Percentiles rank a stretch among this genome's conserved stretches.
Evolutionary conservation across 1,140 invertebrate genomes (phyloP).

Genomic region (Macrotrachela quadricornifera): DNA sequence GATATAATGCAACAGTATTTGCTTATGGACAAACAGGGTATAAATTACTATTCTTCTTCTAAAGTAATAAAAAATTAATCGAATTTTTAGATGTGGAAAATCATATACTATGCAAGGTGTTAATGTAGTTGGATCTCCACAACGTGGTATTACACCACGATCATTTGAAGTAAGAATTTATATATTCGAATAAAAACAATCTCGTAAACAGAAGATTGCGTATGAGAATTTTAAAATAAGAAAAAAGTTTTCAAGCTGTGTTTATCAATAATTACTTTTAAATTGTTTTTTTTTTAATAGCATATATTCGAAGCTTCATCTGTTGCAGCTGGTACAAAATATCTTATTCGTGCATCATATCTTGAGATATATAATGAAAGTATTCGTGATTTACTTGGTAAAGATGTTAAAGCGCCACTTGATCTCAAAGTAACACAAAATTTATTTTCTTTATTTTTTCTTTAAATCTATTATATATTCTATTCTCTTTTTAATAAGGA

Average conservation of each 20-base stretch:
- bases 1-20: constrained; percentile 39
- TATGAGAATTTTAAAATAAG: constrained; percentile 1
- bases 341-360: constrained; percentile 67
- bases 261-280: neutral
- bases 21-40: constrained; percentile 39
- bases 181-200: too few relatives aligned
- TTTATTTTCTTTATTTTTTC: constrained; percentile 55
- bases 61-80: neutral
- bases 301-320: constrained; percentile 76
- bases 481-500: constrained; percentile 3
- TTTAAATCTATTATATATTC: constrained; percentile 27
- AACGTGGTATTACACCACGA: constrained; percentile 57
- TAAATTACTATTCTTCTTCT: constrained; percentile 9
- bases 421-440: constrained; percentile 53
- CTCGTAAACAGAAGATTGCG: too few relatives aligned
- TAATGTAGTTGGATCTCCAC: constrained; percentile 31
- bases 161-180: constrained; percentile 20
- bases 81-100: constrained; percentile 23
- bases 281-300: neutral
- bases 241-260: neutral
- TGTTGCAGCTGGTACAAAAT: constrained; percentile 56
- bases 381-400: constrained; percentile 50
- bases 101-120: constrained; percentile 41
- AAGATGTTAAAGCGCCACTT: constrained; percentile 42
- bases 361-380: constrained; percentile 75